Evolutionary conservation across 2,797 vertebrate species (phyloP).

Genomic region (Acanthurus lineatus): DNA sequence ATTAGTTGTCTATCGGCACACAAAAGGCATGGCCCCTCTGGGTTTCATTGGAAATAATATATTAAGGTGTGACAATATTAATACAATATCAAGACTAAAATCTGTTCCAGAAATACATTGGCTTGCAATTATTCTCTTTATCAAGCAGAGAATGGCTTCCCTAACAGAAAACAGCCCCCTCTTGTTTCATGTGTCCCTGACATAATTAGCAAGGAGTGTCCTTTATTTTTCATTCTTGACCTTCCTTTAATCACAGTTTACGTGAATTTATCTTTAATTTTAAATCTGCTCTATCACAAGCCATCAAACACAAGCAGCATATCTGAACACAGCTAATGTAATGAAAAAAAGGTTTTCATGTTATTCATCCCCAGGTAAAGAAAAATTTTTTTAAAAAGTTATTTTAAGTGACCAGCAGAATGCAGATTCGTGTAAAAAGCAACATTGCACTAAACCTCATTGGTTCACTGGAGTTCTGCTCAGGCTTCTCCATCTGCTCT

Average conservation of each 20-base stretch:
- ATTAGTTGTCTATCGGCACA: constrained; percentile 81
- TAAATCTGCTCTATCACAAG: background rate
- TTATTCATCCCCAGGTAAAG: constrained; percentile 15
- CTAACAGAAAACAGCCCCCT: constrained; percentile 27
- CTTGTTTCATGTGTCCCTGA: constrained; percentile 48
- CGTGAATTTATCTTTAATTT: constrained; percentile 1
- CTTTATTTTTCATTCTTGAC: constrained; percentile 24
- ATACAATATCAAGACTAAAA: constrained; percentile 59
- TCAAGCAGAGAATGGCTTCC: constrained; percentile 39
- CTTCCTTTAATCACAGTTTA: constrained; percentile 27
- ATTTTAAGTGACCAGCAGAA: constrained; percentile 42
- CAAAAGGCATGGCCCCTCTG: constrained; percentile 69
- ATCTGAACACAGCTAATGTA: background rate
- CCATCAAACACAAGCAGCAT: constrained; percentile 11
- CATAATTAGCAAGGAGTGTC: background rate
- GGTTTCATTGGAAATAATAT: constrained; percentile 71
- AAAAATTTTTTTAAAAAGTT: constrained; percentile 19
- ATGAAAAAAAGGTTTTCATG: constrained; percentile 18
- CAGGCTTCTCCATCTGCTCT: constrained; percentile 79
- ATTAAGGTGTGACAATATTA: constrained; percentile 69
- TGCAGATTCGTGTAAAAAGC: constrained; percentile 52
- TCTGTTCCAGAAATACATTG: constrained; percentile 50
- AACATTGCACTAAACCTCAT: constrained; percentile 68
- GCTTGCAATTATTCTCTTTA: constrained; percentile 62
- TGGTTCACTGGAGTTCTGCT: constrained; percentile 71